Percentiles rank a stretch among this genome's conserved stretches.
Conservation (phyloP, 2,113 vertebrate species). For the Otis tarda region DNA sequence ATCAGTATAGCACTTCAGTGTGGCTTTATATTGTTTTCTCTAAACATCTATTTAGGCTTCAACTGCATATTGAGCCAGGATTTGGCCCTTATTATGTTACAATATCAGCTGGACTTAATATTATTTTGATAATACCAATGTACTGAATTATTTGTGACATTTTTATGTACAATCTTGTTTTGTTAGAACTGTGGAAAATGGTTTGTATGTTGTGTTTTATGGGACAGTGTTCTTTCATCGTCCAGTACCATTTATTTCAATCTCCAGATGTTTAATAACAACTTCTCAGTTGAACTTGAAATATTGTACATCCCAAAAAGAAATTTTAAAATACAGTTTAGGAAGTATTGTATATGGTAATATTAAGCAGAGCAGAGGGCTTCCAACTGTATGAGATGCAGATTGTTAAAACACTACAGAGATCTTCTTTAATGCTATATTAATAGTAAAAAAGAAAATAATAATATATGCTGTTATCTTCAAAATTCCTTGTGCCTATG, state of each 20-base stretch:
- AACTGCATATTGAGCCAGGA: slow-evolving; percentile 27
- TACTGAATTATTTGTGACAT: slow-evolving; percentile 22
- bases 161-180: slow-evolving; percentile 45
- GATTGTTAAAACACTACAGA: background rate
- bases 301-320: background rate
- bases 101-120: slow-evolving; percentile 42
- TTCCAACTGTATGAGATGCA: background rate
- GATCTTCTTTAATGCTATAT: background rate
- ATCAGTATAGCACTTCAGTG: background rate
- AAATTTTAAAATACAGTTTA: slow-evolving; percentile 8
- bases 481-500: background rate
- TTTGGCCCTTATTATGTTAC: slow-evolving; percentile 38
- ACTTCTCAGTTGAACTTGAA: background rate
- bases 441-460: background rate
- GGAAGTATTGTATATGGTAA: background rate
- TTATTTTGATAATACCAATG: slow-evolving; percentile 26
- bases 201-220: slow-evolving; percentile 42
- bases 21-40: background rate
- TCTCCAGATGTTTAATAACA: background rate
- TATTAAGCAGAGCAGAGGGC: background rate
- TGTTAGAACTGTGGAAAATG: slow-evolving; percentile 62
- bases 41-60: background rate
- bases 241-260: background rate
- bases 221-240: slow-evolving; percentile 38
- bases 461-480: background rate